Evolutionary conservation across 2,797 vertebrate species (phyloP), one percentile per base, ranked within the genome.

Genomic region (Brachyalestes nurse): DNA sequence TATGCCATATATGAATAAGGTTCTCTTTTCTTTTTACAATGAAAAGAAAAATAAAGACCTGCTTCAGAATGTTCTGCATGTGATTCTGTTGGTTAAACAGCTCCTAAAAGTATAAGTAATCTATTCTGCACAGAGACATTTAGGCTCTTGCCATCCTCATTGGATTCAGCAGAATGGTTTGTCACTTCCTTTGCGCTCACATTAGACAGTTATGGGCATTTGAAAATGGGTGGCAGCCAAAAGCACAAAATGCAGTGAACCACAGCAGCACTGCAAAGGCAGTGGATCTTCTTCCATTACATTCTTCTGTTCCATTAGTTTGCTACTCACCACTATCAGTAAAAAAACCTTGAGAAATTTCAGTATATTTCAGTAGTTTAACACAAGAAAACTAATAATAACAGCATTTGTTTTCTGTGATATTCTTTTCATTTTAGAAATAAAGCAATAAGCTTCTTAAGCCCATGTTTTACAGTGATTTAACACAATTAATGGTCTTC

Each of bases 11-110:
- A 93, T 93, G 91, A 92, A 93, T 84, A 91, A 90, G 87, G 7
- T 66, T 89, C 72, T 89, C 75, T 88, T 90, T 91, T 91, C 86
- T 72, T 91, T 93, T 94, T 89, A 61, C 90, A 93, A 93, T 92
- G 92, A 94, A 93, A 90, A 6, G 55, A 60, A 82, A 79, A 69
- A 72, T 72, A 78, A 86, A 92, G 91, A 86, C 77, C 74, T 75
- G 72, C 60, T 76, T 75, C 58, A 25, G 65, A 81, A 78, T 65
- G 25, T 10, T 34, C 23, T 4, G 61, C 34, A 6, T 23, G 51
- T 70, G 42, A 70, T 78, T 34, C 61, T 14, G 17, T 34, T 2
- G 61, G 38, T 10, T 14, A 60, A 47, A 21, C 23, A 38, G 34
- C n/a, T 40, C 17, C 10, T 66, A 21, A 42, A 66, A 38, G 16